These are phyloP conservation scores for Epizoanthus stellaris DNA, from an alignment of 92 coral and sea anemone genomes.

Conservation along the genomic window DNA sequence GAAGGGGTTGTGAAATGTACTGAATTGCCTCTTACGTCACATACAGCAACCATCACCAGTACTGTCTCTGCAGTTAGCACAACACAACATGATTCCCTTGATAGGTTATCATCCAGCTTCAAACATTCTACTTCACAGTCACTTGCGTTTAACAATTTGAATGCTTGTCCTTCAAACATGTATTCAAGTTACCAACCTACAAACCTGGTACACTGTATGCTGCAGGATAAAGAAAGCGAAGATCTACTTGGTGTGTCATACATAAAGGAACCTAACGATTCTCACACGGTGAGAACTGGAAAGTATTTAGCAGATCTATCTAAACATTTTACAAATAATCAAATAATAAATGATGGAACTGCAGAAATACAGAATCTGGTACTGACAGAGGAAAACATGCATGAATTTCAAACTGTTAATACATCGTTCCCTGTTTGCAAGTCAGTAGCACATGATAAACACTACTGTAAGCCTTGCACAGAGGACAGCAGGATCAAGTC, in stretches of 20 bases:
- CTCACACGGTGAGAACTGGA: background rate
- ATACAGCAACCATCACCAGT: background rate
- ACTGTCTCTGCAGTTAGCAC: background rate
- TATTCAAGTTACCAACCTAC: background rate
- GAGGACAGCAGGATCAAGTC: background rate
- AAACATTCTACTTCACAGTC: background rate
- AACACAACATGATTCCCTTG: background rate
- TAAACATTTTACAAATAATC: background rate
- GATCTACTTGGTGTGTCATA: background rate
- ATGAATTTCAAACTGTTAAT: background rate
- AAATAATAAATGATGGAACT: background rate
- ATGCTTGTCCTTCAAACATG: background rate
- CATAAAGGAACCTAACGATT: background rate
- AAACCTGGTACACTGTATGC: background rate
- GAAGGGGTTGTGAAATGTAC: background rate
- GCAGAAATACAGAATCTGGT: background rate
- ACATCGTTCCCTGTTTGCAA: background rate
- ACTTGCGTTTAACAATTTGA: background rate
- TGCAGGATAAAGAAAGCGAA: constrained; percentile 2
- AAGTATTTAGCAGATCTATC: background rate
- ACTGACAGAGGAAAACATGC: background rate
- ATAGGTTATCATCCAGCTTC: background rate
- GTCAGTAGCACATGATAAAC: background rate
- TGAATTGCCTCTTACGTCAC: background rate
- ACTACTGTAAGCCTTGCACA: background rate